A percentile compares a stretch with the other conserved stretches of the same genome.
Evolutionary conservation across 1,140 invertebrate species (phyloP).

Genomic region (Drosophila ogumai): DNA sequence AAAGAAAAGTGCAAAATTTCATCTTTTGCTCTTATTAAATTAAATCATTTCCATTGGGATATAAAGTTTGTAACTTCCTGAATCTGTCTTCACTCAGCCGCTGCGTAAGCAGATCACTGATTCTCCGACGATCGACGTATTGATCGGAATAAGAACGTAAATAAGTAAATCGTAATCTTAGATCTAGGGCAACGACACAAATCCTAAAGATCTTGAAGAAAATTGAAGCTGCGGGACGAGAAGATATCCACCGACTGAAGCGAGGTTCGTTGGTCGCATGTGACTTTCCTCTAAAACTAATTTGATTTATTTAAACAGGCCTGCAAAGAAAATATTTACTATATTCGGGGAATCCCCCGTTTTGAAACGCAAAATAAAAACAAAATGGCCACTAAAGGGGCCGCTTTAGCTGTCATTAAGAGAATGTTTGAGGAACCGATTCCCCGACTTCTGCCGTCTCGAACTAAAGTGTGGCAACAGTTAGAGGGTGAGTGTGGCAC

Average conservation of each 20-base stretch:
- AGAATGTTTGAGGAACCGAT: conserved; percentile 1
- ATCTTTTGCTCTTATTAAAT: too few species aligned
- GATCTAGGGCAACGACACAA: background rate
- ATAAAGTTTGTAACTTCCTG: background rate
- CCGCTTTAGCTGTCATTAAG: background rate
- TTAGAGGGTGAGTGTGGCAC: background rate
- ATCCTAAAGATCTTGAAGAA: background rate
- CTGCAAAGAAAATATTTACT: background rate
- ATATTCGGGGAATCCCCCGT: background rate
- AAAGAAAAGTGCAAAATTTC: background rate
- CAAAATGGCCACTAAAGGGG: background rate
- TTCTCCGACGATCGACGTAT: background rate
- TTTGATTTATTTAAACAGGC: background rate
- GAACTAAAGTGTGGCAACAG: background rate
- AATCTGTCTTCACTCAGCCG: background rate
- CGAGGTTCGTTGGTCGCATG: background rate
- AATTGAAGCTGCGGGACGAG: background rate
- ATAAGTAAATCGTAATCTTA: too few species aligned
- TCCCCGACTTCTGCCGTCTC: background rate
- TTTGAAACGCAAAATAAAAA: background rate
- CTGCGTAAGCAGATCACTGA: background rate
- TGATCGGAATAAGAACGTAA: background rate
- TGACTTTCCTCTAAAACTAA: background rate
- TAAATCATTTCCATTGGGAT: too few species aligned
- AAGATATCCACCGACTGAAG: background rate